Percentiles rank a stretch among this genome's conserved stretches.
These are phyloP conservation scores for Gobiocypris rarus DNA, from an alignment of 2,113 vertebrate genomes.

Conservation along the genomic window DNA sequence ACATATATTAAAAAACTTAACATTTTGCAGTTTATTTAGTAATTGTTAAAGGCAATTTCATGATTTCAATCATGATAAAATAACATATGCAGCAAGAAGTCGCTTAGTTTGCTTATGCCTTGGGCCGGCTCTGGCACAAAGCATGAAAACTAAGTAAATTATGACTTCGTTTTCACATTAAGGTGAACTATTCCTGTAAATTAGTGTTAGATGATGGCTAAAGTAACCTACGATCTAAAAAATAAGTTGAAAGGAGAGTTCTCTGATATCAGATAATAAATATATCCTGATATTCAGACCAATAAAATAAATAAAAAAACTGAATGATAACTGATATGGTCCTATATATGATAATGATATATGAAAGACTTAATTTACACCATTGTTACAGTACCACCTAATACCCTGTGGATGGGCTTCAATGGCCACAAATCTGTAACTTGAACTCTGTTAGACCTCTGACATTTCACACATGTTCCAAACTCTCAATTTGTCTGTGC, in stretches of 20 bases:
- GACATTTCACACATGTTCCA: constrained; percentile 34
- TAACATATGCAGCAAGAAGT: no score
- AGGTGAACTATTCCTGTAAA: not conserved
- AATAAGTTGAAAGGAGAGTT: not conserved
- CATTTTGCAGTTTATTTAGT: no score
- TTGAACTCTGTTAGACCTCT: constrained; percentile 16
- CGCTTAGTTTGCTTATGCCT: no score
- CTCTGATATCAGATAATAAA: not conserved
- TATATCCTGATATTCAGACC: not conserved
- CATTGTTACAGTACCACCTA: constrained; percentile 10
- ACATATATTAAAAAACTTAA: no score
- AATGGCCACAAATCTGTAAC: constrained; percentile 24
- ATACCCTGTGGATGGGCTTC: not conserved
- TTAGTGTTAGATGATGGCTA: not conserved
- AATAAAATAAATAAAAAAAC: no score
- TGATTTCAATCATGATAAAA: no score
- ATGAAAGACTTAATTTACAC: constrained; percentile 7
- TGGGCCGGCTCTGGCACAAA: no score
- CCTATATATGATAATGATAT: not conserved
- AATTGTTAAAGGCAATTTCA: no score
- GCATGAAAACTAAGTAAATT: no score
- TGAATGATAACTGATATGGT: not conserved
- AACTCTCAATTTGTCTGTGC: constrained; percentile 36
- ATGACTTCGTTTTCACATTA: no score
- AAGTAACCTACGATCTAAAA: not conserved